Evolutionary conservation across 2,113 vertebrate species (phyloP), one percentile per base, ranked within the genome.

Genomic region (Cichladusa arquata): DNA sequence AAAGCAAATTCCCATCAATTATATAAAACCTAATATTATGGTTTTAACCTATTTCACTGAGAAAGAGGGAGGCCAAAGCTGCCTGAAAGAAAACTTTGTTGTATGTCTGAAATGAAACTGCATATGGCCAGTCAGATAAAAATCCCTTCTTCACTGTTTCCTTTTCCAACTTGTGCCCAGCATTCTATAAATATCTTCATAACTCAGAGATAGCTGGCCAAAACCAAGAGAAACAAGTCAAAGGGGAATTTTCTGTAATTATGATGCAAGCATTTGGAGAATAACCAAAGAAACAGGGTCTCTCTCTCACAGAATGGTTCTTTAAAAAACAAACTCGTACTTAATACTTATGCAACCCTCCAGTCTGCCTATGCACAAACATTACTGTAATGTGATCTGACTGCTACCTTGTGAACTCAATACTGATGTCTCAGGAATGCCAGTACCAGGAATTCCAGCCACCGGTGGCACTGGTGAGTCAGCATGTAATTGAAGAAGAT

Each of bases 401-500:
- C 67, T 54, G 7, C 81, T 98, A 98, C 98, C 98, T 98, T 97
- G 97, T 36, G 83, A 90, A 93, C 92, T 97, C 38, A 90, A 92
- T 64, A 96, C 54, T 16, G 95, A 88, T 70, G 97, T 80, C 38
- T 97, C 97, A 51, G 97, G 95, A 91, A 93, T 22, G 17, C 87
- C 87, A 90, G 93, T 8, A 70, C 51, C 51, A 85, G 95, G 81
- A 91, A 69, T 53, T 84, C 92, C 97, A 88, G 94, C 29, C 11
- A 23, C 60, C 1, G 81, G 38, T 67, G 98, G 89, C 92, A 96
- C 34, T 3, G 98, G 96, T 53, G 92, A 89, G 48, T 98, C 98
- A 2, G 98, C 98, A 87, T 98, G 99, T 80, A 99, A 88, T 14
- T 99, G 99, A 78, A 99, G 97, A 93, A 99, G 97, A 91, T 99